These are phyloP conservation scores for Nephrotoma flavescens DNA, from an alignment of 2,888 invertebrate genomes.

Conservation along the genomic window DNA sequence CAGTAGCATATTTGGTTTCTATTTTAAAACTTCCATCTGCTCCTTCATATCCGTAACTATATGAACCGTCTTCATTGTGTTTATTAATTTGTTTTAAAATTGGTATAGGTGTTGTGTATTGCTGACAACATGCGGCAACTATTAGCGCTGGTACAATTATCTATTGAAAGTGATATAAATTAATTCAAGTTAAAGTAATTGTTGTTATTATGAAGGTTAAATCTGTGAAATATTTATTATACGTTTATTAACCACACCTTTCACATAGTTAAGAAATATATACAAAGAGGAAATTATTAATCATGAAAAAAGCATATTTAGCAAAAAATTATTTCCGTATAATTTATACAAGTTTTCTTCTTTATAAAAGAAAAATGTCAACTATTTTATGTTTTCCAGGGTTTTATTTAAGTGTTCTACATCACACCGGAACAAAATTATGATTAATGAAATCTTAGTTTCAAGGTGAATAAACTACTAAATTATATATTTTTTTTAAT, in stretches of 20 bases:
- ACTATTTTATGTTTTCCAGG: neutral
- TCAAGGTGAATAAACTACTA: neutral
- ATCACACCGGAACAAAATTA: neutral
- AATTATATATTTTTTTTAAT: neutral
- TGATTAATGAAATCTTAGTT: neutral
- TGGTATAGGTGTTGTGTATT: constrained; percentile 58
- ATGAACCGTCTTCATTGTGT: constrained; percentile 77
- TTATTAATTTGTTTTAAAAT: constrained; percentile 71
- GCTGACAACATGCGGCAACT: neutral
- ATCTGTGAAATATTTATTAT: neutral
- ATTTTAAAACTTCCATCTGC: constrained; percentile 80
- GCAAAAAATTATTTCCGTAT: neutral
- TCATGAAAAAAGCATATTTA: neutral
- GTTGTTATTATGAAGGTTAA: neutral
- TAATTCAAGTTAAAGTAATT: neutral
- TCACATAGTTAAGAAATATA: neutral
- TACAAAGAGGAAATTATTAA: neutral
- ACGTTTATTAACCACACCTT: neutral
- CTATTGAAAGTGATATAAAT: neutral
- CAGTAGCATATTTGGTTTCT: constrained; percentile 69
- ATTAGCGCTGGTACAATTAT: neutral
- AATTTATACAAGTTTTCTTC: neutral
- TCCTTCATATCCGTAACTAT: constrained; percentile 76
- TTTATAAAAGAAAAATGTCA: neutral
- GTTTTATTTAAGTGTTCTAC: neutral